A percentile compares a stretch with the other conserved stretches of the same genome.
Conservation (phyloP, 2,797 vertebrate genomes). For the Myripristis murdjan region DNA sequence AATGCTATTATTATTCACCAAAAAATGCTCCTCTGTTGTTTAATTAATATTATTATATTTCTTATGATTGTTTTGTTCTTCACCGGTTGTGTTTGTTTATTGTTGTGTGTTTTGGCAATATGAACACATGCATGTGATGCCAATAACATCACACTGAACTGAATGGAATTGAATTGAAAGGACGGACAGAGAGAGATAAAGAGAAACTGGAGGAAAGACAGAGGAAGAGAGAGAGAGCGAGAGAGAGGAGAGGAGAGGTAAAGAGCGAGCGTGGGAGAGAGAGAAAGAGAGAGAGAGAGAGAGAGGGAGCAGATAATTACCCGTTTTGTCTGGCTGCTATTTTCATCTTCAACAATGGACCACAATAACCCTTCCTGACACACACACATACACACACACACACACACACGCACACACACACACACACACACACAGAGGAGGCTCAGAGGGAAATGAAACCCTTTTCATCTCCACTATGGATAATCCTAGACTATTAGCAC, state of each 20-base stretch:
- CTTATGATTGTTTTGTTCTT: no score
- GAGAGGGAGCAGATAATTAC: slow-evolving; percentile 44
- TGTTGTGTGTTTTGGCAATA: no score
- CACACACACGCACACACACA: not conserved
- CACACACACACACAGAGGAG: slow-evolving; percentile 3
- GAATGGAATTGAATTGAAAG: no score
- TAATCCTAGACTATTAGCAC: slow-evolving; percentile 55
- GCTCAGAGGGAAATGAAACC: slow-evolving; percentile 49
- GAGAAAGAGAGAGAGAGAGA: slow-evolving; percentile 1
- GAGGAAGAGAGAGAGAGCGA: not conserved
- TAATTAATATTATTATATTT: no score
- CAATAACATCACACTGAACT: no score
- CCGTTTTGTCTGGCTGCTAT: slow-evolving; percentile 50
- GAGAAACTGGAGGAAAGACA: not conserved
- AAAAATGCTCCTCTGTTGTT: no score
- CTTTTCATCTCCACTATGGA: slow-evolving; percentile 59
- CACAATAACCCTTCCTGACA: slow-evolving; percentile 23
- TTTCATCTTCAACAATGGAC: slow-evolving; percentile 42
- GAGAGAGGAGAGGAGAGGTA: slow-evolving; percentile 1
- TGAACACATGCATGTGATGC: no score
- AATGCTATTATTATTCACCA: no score
- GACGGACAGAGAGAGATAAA: not conserved
- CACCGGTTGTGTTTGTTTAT: no score
- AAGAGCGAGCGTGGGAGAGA: not conserved
- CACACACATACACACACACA: no score